Conservation (phyloP, 2,888 invertebrate species). For the Euplexia lucipara region DNA sequence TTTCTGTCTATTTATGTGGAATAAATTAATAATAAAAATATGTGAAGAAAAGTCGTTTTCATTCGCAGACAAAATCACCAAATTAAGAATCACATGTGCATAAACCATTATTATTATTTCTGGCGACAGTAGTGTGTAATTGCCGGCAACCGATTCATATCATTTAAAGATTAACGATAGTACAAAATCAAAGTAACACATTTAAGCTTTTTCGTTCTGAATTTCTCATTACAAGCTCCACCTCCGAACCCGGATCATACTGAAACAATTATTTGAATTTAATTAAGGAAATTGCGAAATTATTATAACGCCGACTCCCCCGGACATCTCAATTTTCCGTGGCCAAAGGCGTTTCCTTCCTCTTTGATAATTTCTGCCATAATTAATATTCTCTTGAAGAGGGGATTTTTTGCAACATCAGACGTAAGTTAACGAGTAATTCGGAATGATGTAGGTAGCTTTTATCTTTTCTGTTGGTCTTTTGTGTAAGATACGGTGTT, state of each 20-base stretch:
- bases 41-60: too few relatives aligned
- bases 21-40: too few relatives aligned
- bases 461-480: slow-evolving; percentile 34
- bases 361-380: slow-evolving; percentile 55
- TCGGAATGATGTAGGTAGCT: slow-evolving; percentile 26
- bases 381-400: slow-evolving; percentile 56
- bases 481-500: slow-evolving; percentile 21
- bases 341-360: slow-evolving; percentile 38
- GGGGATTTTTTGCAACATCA: slow-evolving; percentile 40
- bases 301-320: slow-evolving; percentile 31
- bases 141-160: too few relatives aligned
- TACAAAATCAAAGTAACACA: neutral
- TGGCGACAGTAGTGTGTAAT: too few relatives aligned
- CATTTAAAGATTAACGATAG: too few relatives aligned
- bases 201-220: neutral
- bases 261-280: slow-evolving; percentile 56
- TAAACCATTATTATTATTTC: too few relatives aligned
- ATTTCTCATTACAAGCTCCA: slow-evolving; percentile 3
- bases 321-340: slow-evolving; percentile 46
- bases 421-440: slow-evolving; percentile 45
- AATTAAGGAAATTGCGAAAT: slow-evolving; percentile 54
- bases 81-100: too few relatives aligned
- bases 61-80: too few relatives aligned
- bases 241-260: slow-evolving; percentile 12
- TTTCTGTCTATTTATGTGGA: too few relatives aligned